phyloP scores from a whole-genome alignment of 2,113 vertebrate genomes.

The Thalassarche chlororhynchos region DNA sequence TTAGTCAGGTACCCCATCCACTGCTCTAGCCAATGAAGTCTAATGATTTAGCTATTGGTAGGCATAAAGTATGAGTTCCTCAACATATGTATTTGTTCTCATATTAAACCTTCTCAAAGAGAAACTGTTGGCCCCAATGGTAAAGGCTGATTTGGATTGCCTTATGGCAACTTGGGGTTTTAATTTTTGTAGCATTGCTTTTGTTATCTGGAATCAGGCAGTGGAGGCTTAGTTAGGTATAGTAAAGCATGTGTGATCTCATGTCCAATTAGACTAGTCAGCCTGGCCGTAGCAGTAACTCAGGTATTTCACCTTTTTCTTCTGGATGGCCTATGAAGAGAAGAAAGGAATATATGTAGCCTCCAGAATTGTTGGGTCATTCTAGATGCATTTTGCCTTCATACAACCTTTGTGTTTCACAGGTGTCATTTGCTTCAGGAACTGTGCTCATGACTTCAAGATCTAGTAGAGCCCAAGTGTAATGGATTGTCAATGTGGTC shows the following conservation, averaged over 20 bases:
- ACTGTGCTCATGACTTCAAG: neutral
- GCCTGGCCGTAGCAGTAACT: neutral
- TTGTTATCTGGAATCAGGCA: neutral
- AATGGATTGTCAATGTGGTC: neutral
- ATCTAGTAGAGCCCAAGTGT: neutral
- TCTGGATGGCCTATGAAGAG: neutral
- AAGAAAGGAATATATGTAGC: neutral
- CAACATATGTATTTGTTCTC: neutral
- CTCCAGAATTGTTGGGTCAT: neutral
- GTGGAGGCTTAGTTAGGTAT: neutral
- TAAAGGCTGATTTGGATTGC: neutral
- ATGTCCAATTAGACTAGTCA: neutral
- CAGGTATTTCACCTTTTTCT: neutral
- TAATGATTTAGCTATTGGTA: neutral
- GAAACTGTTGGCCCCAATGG: neutral
- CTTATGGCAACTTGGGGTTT: neutral
- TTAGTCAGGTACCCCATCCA: neutral
- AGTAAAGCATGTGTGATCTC: neutral
- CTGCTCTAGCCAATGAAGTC: neutral
- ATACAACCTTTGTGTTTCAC: neutral
- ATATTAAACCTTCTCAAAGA: neutral
- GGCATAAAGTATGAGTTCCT: neutral
- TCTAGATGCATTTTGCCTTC: neutral
- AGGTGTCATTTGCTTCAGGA: neutral
- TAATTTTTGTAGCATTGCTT: neutral